Percentiles rank a stretch among this genome's conserved stretches.
Evolutionary conservation across 2,797 vertebrate species (phyloP).

Genomic region (Sebastes trivittatus): DNA sequence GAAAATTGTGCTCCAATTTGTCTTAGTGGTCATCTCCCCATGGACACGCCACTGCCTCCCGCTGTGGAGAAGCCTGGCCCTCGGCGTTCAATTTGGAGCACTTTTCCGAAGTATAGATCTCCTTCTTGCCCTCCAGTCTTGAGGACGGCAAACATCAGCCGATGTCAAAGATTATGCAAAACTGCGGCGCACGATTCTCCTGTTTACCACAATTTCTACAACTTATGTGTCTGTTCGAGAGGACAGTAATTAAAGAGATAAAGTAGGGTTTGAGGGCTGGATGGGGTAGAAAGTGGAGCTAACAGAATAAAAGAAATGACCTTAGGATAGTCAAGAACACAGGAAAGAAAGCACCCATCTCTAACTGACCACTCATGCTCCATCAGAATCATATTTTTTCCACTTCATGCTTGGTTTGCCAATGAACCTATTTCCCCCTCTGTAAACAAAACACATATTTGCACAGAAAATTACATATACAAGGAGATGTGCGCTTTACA

Average conservation of each 20-base stretch:
- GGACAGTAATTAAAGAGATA: conserved; percentile 71
- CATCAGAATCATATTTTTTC: conserved; percentile 86
- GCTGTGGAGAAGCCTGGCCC: conserved; percentile 46
- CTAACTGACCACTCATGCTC: conserved; percentile 86
- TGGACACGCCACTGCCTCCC: conserved; percentile 44
- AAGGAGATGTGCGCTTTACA: conserved; percentile 79
- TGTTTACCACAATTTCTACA: conserved; percentile 67
- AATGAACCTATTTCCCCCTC: conserved; percentile 69
- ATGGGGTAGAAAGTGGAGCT: conserved; percentile 57
- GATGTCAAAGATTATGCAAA: conserved; percentile 67
- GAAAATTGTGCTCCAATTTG: conserved; percentile 57
- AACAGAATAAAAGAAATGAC: conserved; percentile 79
- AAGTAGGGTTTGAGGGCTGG: conserved; percentile 60
- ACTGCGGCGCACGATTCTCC: conserved; percentile 43
- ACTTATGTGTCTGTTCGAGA: conserved; percentile 56
- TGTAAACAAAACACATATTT: conserved; percentile 86
- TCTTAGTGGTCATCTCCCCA: conserved; percentile 50
- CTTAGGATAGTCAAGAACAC: conserved; percentile 82
- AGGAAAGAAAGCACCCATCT: conserved; percentile 76
- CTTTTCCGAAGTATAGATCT: conserved; percentile 71
- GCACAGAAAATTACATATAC: conserved; percentile 82
- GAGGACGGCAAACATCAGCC: conserved; percentile 38
- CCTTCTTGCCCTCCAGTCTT: conserved; percentile 66
- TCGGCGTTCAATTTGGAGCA: conserved; percentile 69
- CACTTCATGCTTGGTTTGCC: conserved; percentile 86